Base-by-base conservation (phyloP, 2,797 vertebrate species). In the Mormyrops boulengeri region DNA sequence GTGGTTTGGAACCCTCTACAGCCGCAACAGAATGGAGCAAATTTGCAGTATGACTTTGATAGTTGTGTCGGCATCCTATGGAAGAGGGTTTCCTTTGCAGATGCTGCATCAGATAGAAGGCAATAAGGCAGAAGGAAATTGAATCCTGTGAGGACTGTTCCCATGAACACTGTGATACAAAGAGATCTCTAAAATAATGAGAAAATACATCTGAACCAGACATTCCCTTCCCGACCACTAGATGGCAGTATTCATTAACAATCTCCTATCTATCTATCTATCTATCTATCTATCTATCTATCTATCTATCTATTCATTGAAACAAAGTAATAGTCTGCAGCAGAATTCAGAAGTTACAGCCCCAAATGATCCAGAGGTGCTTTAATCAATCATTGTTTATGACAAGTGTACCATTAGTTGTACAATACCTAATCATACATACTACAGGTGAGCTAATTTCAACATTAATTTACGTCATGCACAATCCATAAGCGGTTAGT, bases 331-430 rank as follows among this genome's bases (percentile, higher is more conserved):
- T 95, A 96, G 95, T 95, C 94, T 94, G 94, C 94, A 93, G 95
- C 95, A 94, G 93, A 95, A 94, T 94, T 96, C 95, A 95, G 95
- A 96, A 93, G 94, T 94, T 94, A 90, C 91, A 93, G 92, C 93
- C 94, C 94, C 91, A 95, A 94, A 94, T 97, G 96, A 97, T 94
- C 96, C 95, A 97, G 95, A 96, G 95, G 95, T 96, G 96, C 93
- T 96, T 97, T 97, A 96, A 96, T 95, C 53, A 96, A 96, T 95
- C 53, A 55, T 17, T 44, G 96, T 97, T 96, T 95, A 94, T 93
- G 92, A 91, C 91, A 94, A 95, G 93, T 95, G 95, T 95, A 93
- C 92, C 92, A 82, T 92, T 92, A 85, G 88, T 93, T 93, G 88
- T 38, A 26, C 57, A 49, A 66, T 34, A 86, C 80, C 44, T 57